Evolutionary conservation across 1,140 invertebrate species (phyloP), one percentile per base, ranked within the genome.

Genomic region (Drosophila takahashii): DNA sequence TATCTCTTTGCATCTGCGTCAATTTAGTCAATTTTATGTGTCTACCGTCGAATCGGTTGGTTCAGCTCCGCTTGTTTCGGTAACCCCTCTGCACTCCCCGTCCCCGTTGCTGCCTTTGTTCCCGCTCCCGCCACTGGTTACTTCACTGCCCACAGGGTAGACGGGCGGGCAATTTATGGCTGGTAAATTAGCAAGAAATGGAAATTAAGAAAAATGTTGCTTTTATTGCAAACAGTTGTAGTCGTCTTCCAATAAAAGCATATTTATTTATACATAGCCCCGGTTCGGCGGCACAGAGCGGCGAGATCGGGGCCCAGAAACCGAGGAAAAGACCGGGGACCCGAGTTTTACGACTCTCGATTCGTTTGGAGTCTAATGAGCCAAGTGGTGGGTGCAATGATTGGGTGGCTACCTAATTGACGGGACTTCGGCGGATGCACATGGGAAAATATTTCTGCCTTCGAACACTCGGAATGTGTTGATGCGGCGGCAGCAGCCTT

Each of bases 151-250:
- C 65, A 65, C 36, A 29, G 70, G 62, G 74, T 66, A 78, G 66
- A 53, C 65, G 41, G 62, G 77, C 76, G 67, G 61, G 45, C 76
- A 87, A 87, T 87, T 89, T 87, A 87, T 89, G 71, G 84, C 79
- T 77, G 84, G 79, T 87, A 87, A 87, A 87, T 87, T 89, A 87
- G 79, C 84, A 87, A 87, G 79, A 89, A 89, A 87, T 89, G 79
- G 84, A 87, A 87, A 87, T 87, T 89, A 89, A 87, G 83, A 87
- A 89, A 87, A 87, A 87, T 87, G 79, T 89, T 87, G 83, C 83
- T 87, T 87, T 87, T 87, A 87, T 87, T 87, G 84, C 83, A 87
- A 87, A 87, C 84, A 89, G 83, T 89, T 87, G 84, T 87, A 89
- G 84, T 89, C 79, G 81, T 81, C 83, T 84, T 84, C 81, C 81